A percentile compares a stretch with the other conserved stretches of the same genome.
phyloP scores from a whole-genome alignment of 2,113 vertebrate species.

The Ctenodactylus gundi region DNA sequence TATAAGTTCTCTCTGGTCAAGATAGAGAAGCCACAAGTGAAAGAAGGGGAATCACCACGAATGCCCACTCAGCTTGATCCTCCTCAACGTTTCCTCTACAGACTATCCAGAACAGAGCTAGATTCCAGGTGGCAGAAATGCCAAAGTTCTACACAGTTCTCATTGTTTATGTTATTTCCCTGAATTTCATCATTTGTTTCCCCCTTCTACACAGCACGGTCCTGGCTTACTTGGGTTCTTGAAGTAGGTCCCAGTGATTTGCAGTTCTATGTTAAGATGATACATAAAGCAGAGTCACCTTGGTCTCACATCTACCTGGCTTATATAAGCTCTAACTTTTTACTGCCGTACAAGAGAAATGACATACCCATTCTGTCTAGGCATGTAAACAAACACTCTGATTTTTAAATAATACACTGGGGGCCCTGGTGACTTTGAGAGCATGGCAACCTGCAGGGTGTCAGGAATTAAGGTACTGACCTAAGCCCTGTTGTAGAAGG shows the following conservation, averaged over 20 bases:
- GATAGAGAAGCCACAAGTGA: background rate
- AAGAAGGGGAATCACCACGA: background rate
- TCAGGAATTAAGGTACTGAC: constrained; percentile 17
- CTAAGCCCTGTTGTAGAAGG: background rate
- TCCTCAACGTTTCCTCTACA: constrained; percentile 16
- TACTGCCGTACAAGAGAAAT: constrained; percentile 78
- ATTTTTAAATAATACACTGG: constrained; percentile 18
- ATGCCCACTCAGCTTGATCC: background rate
- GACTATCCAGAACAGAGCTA: background rate
- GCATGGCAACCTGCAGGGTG: background rate
- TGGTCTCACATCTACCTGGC: constrained; percentile 76
- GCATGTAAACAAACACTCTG: constrained; percentile 69
- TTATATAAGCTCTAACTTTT: constrained; percentile 79
- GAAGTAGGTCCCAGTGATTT: constrained; percentile 56
- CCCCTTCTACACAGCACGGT: background rate
- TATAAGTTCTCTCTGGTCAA: background rate
- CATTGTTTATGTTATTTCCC: background rate
- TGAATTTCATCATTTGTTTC: constrained; percentile 42
- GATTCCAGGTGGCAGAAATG: background rate
- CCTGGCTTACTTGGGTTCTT: constrained; percentile 34
- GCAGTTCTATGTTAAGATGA: constrained; percentile 73
- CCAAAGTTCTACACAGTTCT: background rate
- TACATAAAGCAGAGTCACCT: constrained; percentile 78
- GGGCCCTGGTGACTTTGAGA: constrained; percentile 16
- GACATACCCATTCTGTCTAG: constrained; percentile 64